Conservation (phyloP, 2,113 vertebrate species). For the Nycticorax nycticorax region DNA sequence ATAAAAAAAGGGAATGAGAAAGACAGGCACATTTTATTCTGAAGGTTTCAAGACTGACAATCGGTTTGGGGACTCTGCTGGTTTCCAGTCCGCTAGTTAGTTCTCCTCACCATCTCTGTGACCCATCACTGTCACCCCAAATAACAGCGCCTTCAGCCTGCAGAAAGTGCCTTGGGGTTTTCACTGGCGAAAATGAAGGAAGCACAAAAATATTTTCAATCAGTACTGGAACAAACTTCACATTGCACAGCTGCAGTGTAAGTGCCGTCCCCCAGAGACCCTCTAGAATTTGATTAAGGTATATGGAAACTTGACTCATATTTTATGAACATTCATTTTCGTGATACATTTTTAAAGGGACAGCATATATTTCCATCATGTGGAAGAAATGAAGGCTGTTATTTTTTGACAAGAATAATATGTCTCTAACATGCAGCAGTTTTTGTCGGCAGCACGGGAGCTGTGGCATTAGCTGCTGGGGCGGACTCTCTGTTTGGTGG, state of each 20-base stretch:
- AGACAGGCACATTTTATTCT: conserved; percentile 9
- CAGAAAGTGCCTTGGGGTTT: conserved; percentile 46
- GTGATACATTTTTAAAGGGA: conserved; percentile 57
- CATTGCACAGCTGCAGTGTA: conserved; percentile 39
- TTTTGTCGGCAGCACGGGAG: background rate
- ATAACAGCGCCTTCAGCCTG: conserved; percentile 14
- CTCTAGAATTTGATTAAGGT: conserved; percentile 52
- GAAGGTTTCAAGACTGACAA: background rate
- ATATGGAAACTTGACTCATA: conserved; percentile 34
- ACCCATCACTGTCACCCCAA: conserved; percentile 40
- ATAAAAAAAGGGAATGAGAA: conserved; percentile 5
- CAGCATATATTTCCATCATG: conserved; percentile 19
- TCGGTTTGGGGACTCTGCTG: background rate
- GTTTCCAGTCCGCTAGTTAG: background rate
- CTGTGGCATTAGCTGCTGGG: background rate
- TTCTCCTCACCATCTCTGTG: conserved; percentile 25
- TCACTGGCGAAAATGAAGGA: conserved; percentile 22
- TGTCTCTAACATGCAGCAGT: background rate
- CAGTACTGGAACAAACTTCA: conserved; percentile 49
- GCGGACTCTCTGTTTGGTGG: background rate
- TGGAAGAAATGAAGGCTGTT: conserved; percentile 7
- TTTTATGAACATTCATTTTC: conserved; percentile 56
- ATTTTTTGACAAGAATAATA: conserved; percentile 25
- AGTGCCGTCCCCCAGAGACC: conserved; percentile 16
- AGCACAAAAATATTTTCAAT: conserved; percentile 59